phyloP scores from a whole-genome alignment of 2,113 vertebrate species.

The Aepyceros melampus region DNA sequence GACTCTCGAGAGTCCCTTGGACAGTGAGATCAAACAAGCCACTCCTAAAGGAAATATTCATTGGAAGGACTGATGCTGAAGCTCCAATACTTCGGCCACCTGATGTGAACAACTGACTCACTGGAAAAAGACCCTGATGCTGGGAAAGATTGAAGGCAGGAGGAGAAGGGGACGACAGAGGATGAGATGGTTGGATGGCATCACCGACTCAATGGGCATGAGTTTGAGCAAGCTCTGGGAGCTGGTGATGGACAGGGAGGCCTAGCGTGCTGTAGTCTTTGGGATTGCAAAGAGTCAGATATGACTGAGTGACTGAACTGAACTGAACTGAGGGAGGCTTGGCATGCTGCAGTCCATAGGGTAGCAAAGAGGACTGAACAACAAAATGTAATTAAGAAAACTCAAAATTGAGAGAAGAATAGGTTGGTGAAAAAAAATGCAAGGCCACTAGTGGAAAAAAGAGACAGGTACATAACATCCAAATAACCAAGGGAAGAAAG shows the following conservation, averaged over 20 bases:
- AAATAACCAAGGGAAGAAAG: constrained; percentile 1
- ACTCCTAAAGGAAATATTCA: background rate
- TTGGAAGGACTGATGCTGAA: background rate
- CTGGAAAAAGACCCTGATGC: background rate
- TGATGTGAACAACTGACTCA: background rate
- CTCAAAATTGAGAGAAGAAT: background rate
- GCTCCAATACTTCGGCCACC: background rate
- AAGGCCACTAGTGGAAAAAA: background rate
- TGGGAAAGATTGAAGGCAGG: background rate
- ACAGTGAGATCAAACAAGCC: background rate
- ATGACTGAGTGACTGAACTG: background rate
- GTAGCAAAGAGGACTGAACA: background rate
- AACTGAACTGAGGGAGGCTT: background rate
- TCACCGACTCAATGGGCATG: background rate
- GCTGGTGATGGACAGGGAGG: background rate
- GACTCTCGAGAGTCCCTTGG: background rate
- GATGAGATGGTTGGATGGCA: background rate
- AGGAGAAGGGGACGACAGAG: background rate
- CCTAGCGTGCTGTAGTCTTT: background rate
- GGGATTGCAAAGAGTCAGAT: background rate
- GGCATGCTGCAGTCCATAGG: background rate
- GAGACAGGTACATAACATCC: background rate
- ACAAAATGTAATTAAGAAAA: background rate
- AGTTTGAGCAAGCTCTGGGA: background rate
- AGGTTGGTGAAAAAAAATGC: background rate